A percentile compares a stretch with the other conserved stretches of the same genome.
Evolutionary conservation across 2,797 vertebrate genomes (phyloP).

Genomic region (Caiman crocodilus): DNA sequence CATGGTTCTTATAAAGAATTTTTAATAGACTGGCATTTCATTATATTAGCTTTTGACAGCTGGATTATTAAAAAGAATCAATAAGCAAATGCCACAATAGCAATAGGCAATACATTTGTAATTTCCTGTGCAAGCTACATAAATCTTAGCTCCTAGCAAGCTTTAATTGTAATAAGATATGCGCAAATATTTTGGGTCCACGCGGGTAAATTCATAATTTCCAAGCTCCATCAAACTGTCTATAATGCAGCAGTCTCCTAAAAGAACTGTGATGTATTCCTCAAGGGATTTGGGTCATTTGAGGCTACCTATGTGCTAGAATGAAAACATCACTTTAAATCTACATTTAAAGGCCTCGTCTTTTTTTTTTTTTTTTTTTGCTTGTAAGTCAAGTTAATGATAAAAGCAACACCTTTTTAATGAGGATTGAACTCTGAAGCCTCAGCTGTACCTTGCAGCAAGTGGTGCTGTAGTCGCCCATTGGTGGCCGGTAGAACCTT

Average conservation of each 20-base stretch:
- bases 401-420: neutral
- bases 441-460: neutral
- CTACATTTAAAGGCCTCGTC: neutral
- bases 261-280: neutral
- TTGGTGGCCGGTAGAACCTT: neutral
- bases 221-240: neutral
- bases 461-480: neutral
- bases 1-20: neutral
- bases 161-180: neutral
- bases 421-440: neutral
- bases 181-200: neutral
- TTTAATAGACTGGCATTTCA: constrained; percentile 8
- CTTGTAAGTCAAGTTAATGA: rapidly evolving
- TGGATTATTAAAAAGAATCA: neutral
- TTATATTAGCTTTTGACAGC: neutral
- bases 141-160: neutral
- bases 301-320: neutral
- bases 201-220: neutral
- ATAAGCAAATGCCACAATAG: neutral
- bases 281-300: neutral
- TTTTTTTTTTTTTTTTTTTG: neutral
- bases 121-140: neutral
- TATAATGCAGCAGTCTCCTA: neutral
- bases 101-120: neutral
- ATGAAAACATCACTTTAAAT: neutral